Conservation (phyloP, 2,888 invertebrate genomes). For the Trissoscelio sp. region DNA sequence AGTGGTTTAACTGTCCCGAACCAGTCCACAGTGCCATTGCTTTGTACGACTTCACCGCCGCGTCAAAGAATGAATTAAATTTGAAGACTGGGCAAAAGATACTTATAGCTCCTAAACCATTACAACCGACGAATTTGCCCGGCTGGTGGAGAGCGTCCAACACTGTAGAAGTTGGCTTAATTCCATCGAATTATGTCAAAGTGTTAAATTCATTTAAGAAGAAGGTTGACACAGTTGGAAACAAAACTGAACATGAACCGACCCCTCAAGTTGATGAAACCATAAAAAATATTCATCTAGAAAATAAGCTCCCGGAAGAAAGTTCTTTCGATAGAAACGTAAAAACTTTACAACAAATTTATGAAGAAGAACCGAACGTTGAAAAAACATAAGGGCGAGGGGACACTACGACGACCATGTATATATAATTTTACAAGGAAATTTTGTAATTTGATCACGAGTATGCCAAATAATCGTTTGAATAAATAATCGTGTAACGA, state of each 20-base stretch:
- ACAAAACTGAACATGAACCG: neutral
- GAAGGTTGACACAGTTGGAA: constrained; percentile 69
- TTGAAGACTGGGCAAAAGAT: constrained; percentile 91
- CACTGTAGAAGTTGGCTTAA: constrained; percentile 77
- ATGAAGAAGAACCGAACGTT: constrained; percentile 22
- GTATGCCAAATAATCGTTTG: constrained; percentile 16
- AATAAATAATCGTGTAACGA: neutral
- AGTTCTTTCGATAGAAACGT: constrained; percentile 14
- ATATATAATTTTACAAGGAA: constrained; percentile 24
- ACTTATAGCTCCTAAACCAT: constrained; percentile 91
- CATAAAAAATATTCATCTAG: constrained; percentile 3
- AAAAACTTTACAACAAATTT: constrained; percentile 42
- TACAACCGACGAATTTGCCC: constrained; percentile 88
- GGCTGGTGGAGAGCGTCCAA: constrained; percentile 81
- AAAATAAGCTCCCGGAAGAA: neutral
- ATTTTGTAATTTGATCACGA: constrained; percentile 31
- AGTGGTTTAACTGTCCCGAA: constrained; percentile 86
- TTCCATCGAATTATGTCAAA: constrained; percentile 79
- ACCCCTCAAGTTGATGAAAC: neutral
- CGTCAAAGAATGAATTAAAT: constrained; percentile 90
- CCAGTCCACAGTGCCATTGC: constrained; percentile 88
- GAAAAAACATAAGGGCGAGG: constrained; percentile 49
- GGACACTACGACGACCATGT: neutral
- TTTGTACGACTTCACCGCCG: constrained; percentile 90
- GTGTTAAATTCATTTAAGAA: constrained; percentile 74